Evolutionary conservation across 2,888 invertebrate genomes (phyloP), one percentile per base, ranked within the genome.

Genomic region (Amaurobius ferox): DNA sequence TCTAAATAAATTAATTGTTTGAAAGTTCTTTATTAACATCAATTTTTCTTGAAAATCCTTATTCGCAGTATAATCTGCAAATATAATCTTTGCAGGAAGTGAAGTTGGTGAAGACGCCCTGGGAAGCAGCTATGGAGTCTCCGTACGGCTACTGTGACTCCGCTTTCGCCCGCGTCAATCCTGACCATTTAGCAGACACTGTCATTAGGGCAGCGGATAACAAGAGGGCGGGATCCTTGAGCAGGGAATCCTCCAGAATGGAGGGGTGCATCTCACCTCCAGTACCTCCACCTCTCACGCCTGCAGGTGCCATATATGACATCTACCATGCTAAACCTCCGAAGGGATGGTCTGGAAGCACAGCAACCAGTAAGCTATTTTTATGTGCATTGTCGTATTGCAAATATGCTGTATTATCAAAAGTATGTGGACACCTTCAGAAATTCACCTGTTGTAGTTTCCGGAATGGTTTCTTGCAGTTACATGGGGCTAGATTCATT

Each of bases 111-210:
- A 94, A 94, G 90, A 93, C 94, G 0, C 95, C 95, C 0, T 94
- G 95, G 94, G 94, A 94, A 89, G 94, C 94, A 1, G 94, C 95
- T n/a, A 91, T 94, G 61, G 93, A 94, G 90, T 94, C 94, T 26
- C 89, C 91, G 66, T 67, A 88, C 70, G 94, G 95, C n/a, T 93
- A 94, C 13, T 94, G 94, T 0, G 94, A 94, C 79, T 92, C 93
- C 3, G 95, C 95, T n/a, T 95, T 95, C 90, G 92, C 94, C 88
- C 93, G 93, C 39, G 88, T 89, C 6, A 48, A 77, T 26, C 76
- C 85, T 23, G 88, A 88, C 29, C 89, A 89, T 66, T 88, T 90
- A 9, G 88, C 89, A 6, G 90, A 90, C 44, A 89, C 89, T 11
- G 89, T 90, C 26, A 89, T 90, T 16, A 87, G 88, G 16, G 90